Base-by-base conservation (phyloP, 2,797 vertebrate genomes). In the Sebastes jordani region DNA sequence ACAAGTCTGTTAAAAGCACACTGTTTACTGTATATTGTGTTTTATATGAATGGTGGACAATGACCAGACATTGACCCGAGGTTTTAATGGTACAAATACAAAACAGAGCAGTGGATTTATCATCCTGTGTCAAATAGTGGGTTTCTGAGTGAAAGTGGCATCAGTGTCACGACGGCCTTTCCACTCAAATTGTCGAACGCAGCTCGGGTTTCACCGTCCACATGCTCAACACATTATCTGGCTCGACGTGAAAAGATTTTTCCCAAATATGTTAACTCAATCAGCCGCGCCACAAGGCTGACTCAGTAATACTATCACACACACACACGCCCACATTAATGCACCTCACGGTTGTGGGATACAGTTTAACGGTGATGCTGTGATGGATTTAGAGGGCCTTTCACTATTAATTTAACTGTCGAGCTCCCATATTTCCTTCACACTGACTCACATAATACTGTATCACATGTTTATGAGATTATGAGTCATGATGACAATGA, bases 221-320 rank as follows among this genome's bases (percentile, higher is more conserved):
- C 86, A 90, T 93, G 92, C 80, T 92, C 71, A 85, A 86, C 66
- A 71, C 90, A 93, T 94, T 91, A 93, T 61, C 83, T 56, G 61
- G 61, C 67, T 71, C 42, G 76, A 78, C 80, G 79, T 82, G 75
- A 89, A 83, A 54, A 78, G 73, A 88, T 75, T 81, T 88, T 81
- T 66, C 79, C 77, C 66, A 89, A 89, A 87, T 88, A 84, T 86
- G 86, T 83, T 88, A 92, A 94, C 88, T 87, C 86, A 49, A 93
- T 94, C 90, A 89, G 78, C 80, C 58, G 1, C 32, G 76, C 86
- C 87, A 78, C 86, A 81, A 78, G 75, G 85, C 84, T 85, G 85
- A 90, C 82, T 91, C 83, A 59, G 93, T 90, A 93, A 93, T 55
- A 86, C 80, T 74, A 92, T 90, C 88, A 78, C 76, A 82, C 78